Percentiles rank a stretch among this genome's conserved stretches.
Evolutionary conservation across 2,888 invertebrate species (phyloP).

Genomic region (Sclerodermus sp.): DNA sequence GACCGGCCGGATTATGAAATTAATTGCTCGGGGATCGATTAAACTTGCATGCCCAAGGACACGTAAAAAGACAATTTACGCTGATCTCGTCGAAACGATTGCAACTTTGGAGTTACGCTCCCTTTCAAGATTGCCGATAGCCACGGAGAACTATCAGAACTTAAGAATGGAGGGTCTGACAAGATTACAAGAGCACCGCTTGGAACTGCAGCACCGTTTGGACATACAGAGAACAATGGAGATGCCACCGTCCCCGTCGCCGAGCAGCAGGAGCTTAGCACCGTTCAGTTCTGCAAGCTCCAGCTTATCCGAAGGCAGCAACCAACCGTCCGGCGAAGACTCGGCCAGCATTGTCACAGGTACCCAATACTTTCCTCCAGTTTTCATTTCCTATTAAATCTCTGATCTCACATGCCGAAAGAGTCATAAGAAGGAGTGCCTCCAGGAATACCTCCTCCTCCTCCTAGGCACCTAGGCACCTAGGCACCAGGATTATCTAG

Average conservation of each 20-base stretch:
- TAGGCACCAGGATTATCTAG: too few species aligned
- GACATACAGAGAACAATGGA: slow-evolving; percentile 59
- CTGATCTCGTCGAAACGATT: slow-evolving; percentile 33
- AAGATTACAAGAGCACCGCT: slow-evolving; percentile 55
- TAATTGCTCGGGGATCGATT: too few species aligned
- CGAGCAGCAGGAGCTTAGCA: slow-evolving; percentile 76
- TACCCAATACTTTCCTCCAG: slow-evolving; percentile 53
- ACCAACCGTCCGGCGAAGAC: slow-evolving; percentile 59
- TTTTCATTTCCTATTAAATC: slow-evolving; percentile 19
- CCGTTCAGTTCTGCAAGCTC: slow-evolving; percentile 90
- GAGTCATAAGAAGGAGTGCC: too few species aligned
- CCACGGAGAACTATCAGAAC: slow-evolving; percentile 55
- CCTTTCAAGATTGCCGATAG: slow-evolving; percentile 53
- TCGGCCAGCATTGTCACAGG: slow-evolving; percentile 86
- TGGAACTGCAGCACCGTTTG: slow-evolving; percentile 55
- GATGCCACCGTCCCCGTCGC: slow-evolving; percentile 80
- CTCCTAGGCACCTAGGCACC: too few species aligned
- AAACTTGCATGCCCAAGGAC: background rate
- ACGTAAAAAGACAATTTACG: slow-evolving; percentile 52
- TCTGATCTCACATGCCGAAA: too few species aligned
- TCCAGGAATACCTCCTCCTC: too few species aligned
- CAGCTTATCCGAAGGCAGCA: slow-evolving; percentile 75
- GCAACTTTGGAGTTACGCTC: slow-evolving; percentile 23
- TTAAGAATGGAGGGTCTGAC: slow-evolving; percentile 55
- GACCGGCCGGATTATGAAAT: too few species aligned